A percentile compares a stretch with the other conserved stretches of the same genome.
These are phyloP conservation scores for Lepidurus arcticus DNA, from an alignment of 1,140 invertebrate genomes.

Conservation along the genomic window DNA sequence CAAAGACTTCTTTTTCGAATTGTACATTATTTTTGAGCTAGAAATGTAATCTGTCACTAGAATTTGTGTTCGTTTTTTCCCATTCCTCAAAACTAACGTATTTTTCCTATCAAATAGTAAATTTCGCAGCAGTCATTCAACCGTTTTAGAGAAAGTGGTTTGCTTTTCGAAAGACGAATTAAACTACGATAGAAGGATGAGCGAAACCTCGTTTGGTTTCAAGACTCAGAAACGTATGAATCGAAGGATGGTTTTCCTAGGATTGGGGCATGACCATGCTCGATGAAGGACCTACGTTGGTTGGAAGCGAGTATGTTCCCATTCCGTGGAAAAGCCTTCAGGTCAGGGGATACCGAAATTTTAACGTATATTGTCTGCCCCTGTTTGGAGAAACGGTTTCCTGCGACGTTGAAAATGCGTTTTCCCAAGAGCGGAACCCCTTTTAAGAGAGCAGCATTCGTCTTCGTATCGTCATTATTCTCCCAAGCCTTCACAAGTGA, in stretches of 20 bases:
- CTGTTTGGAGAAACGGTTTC: constrained; percentile 9
- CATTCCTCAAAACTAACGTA: too few relatives aligned
- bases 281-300: background rate
- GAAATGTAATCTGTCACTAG: background rate
- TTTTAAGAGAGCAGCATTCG: constrained; percentile 1
- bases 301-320: background rate
- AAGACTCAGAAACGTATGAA: background rate
- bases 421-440: background rate
- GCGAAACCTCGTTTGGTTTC: background rate
- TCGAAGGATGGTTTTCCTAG: background rate
- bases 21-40: background rate
- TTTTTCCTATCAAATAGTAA: too few relatives aligned
- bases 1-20: background rate
- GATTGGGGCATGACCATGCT: background rate
- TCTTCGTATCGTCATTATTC: background rate
- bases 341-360: background rate
- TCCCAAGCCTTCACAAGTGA: background rate
- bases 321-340: background rate
- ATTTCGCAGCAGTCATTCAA: background rate
- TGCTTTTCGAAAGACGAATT: too few relatives aligned
- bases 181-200: background rate
- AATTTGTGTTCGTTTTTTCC: background rate
- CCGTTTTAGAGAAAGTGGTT: background rate
- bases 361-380: background rate
- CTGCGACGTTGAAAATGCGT: background rate